phyloP scores from a whole-genome alignment of 2,888 invertebrate species.

The Lithophane semibrunnea region DNA sequence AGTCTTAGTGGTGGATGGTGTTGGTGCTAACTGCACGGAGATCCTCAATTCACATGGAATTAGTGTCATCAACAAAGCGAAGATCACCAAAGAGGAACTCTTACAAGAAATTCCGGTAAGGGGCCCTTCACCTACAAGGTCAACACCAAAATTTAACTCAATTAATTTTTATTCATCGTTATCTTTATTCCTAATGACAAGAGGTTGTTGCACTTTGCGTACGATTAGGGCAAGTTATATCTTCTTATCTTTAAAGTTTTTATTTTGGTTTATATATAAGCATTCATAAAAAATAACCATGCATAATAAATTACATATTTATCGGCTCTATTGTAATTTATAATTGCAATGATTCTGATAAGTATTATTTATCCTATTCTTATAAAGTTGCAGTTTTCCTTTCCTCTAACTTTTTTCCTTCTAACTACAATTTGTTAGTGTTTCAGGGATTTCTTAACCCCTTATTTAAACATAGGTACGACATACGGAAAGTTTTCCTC shows the following conservation, averaged over 20 bases:
- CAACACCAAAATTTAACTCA: not conserved
- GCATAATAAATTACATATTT: not conserved
- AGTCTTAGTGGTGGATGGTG: slow-evolving; percentile 98
- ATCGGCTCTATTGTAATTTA: not conserved
- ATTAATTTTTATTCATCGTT: slow-evolving; percentile 9
- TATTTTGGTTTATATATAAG: not conserved
- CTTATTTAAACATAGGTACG: slow-evolving; percentile 1
- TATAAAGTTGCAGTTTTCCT: slow-evolving; percentile 2
- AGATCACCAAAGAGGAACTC: slow-evolving; percentile 94
- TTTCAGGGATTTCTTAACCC: not conserved
- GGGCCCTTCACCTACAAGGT: not conserved
- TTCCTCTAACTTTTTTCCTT: not conserved
- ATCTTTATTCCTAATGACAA: slow-evolving; percentile 51
- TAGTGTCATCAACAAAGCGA: slow-evolving; percentile 94
- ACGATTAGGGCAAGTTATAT: slow-evolving; percentile 12
- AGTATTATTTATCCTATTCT: not conserved
- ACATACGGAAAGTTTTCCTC: slow-evolving; percentile 4
- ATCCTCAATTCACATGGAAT: slow-evolving; percentile 95
- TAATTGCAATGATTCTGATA: not conserved
- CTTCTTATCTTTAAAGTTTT: not conserved
- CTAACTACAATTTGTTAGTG: not conserved
- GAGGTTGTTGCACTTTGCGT: slow-evolving; percentile 60
- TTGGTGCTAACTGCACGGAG: slow-evolving; percentile 96
- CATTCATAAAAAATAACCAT: not conserved
- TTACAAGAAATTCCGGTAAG: slow-evolving; percentile 93